phyloP scores from a whole-genome alignment of 92 coral and sea anemone species.

The Nematostella vectensis region DNA sequence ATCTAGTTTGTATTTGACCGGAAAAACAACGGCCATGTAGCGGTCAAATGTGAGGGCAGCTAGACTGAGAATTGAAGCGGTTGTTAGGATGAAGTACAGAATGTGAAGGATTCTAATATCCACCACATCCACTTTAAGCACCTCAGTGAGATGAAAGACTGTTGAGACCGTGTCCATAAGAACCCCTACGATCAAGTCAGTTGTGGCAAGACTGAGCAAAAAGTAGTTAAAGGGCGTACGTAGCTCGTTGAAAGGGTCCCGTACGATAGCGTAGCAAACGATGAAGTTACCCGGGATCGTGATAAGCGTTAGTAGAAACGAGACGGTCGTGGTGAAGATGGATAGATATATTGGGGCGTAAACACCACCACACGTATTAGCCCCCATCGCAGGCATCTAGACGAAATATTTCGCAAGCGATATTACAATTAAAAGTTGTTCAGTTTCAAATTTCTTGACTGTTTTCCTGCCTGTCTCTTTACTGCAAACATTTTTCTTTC shows the following conservation, averaged over 20 bases:
- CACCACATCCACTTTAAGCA: constrained; percentile 36
- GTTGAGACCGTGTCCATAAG: constrained; percentile 71
- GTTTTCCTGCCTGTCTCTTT: no score
- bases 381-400: not conserved
- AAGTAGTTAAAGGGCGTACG: constrained; percentile 78
- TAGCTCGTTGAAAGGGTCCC: constrained; percentile 73
- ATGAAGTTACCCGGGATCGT: constrained; percentile 77
- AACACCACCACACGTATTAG: not conserved
- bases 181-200: constrained; percentile 75
- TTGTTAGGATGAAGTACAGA: constrained; percentile 53
- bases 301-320: constrained; percentile 41
- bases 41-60: constrained; percentile 73
- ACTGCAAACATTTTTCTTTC: no score
- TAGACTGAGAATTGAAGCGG: constrained; percentile 73
- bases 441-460: no score
- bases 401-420: no score
- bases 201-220: constrained; percentile 58
- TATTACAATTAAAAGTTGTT: no score
- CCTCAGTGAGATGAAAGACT: constrained; percentile 64
- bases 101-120: constrained; percentile 51
- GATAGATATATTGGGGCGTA: constrained; percentile 54
- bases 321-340: constrained; percentile 53
- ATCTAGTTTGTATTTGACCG: constrained; percentile 47
- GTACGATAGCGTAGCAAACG: constrained; percentile 64
- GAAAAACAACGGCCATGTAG: constrained; percentile 60